Evolutionary conservation across 23 tunicate species (phyloP).

Genomic region (Diplosoma virens): DNA sequence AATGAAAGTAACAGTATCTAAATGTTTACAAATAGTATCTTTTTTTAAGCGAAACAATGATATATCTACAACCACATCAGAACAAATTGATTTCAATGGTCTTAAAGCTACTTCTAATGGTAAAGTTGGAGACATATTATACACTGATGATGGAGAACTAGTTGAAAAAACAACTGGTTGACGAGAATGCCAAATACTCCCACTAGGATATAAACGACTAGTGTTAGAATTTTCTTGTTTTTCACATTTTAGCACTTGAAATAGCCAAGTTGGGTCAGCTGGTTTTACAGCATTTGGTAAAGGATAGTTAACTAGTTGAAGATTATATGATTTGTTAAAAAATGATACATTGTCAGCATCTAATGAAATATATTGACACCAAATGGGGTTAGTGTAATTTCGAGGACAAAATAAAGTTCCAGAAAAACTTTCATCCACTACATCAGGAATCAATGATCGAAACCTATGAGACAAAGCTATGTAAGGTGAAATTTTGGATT

Average conservation of each 20-base stretch:
- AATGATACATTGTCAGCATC: conserved; percentile 65
- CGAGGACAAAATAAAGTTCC: conserved; percentile 57
- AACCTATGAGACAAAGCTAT: conserved; percentile 67
- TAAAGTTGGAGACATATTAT: conserved; percentile 4
- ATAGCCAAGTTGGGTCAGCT: conserved; percentile 35
- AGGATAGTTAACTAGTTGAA: conserved; percentile 35
- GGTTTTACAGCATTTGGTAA: conserved; percentile 27
- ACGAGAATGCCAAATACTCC: neutral
- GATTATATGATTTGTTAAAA: conserved; percentile 46
- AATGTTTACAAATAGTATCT: conserved; percentile 41
- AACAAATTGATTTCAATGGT: conserved; percentile 47
- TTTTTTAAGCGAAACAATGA: conserved; percentile 70
- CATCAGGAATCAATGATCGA: conserved; percentile 71
- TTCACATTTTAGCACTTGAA: neutral
- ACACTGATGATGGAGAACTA: neutral
- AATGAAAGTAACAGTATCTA: conserved; percentile 40
- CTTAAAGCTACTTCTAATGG: conserved; percentile 44
- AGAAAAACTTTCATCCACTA: conserved; percentile 37
- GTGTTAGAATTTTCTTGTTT: neutral
- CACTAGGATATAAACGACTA: neutral
- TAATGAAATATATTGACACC: conserved; percentile 64
- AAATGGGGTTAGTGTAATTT: conserved; percentile 63
- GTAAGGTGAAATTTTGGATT: conserved; percentile 32
- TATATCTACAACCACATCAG: conserved; percentile 58
- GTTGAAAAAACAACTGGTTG: neutral